Evolutionary conservation across 2,113 vertebrate genomes (phyloP).

Genomic region (Conger conger): DNA sequence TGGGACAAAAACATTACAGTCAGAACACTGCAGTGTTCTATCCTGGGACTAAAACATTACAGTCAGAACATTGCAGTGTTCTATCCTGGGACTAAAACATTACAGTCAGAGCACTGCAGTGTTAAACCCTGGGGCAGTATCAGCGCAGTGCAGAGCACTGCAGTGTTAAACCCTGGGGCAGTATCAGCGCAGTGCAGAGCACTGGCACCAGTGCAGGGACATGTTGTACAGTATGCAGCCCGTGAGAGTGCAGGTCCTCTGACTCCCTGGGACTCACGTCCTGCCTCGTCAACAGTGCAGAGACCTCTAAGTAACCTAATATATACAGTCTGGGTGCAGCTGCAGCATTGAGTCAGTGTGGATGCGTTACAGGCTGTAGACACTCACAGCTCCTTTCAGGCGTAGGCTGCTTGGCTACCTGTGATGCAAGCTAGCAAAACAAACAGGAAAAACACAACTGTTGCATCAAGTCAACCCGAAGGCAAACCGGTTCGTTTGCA

Average conservation of each 20-base stretch:
- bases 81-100: not conserved
- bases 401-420: not conserved
- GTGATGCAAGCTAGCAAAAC: not conserved
- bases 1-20: not conserved
- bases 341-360: not conserved
- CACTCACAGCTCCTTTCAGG: not conserved
- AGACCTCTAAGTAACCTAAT: slow-evolving; percentile 18
- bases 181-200: not conserved
- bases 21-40: not conserved
- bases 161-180: not conserved
- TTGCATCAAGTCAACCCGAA: not conserved
- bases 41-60: not conserved
- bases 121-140: not conserved
- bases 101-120: not conserved
- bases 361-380: not conserved
- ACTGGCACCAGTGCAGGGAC: not conserved
- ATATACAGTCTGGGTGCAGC: not conserved
- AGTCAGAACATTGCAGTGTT: not conserved
- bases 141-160: not conserved
- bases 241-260: not conserved
- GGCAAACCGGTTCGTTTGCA: not conserved
- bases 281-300: slow-evolving; percentile 19
- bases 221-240: not conserved
- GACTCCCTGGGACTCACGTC: slow-evolving; percentile 5
- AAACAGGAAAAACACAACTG: not conserved